Conservation (phyloP, 2,797 vertebrate genomes). For the Ctenopoma kingsleyae region DNA sequence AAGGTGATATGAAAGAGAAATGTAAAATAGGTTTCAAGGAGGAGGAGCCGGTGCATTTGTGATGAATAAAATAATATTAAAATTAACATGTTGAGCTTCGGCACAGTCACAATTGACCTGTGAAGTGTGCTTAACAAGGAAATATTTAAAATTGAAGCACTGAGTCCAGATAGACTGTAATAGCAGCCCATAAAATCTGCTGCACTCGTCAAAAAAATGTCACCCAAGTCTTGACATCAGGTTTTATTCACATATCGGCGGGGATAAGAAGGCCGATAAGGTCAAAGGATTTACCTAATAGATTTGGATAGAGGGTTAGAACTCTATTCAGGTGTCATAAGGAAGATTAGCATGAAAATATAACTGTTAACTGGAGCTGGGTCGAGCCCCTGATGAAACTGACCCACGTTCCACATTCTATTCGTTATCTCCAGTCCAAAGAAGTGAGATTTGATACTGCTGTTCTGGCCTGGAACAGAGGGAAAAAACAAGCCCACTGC, state of each 20-base stretch:
- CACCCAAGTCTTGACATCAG: constrained; percentile 43
- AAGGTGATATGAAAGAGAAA: constrained; percentile 80
- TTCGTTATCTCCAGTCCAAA: constrained; percentile 80
- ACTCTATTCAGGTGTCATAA: constrained; percentile 62
- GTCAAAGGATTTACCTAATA: constrained; percentile 80
- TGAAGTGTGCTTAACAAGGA: constrained; percentile 60
- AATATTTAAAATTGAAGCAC: constrained; percentile 29
- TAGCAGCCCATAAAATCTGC: constrained; percentile 44
- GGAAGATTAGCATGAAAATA: constrained; percentile 71
- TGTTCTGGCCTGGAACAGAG: constrained; percentile 72
- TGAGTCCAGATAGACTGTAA: constrained; percentile 25
- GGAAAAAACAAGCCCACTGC: constrained; percentile 78
- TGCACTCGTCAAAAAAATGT: constrained; percentile 49
- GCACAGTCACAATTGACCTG: constrained; percentile 61
- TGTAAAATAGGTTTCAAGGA: constrained; percentile 71
- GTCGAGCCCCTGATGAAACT: constrained; percentile 59
- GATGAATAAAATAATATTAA: constrained; percentile 73
- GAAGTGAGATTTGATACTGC: constrained; percentile 78
- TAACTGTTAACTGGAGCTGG: constrained; percentile 52
- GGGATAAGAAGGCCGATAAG: constrained; percentile 50
- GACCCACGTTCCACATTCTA: constrained; percentile 56
- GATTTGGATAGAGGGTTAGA: constrained; percentile 69
- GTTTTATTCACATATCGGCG: constrained; percentile 66
- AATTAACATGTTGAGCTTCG: constrained; percentile 58
- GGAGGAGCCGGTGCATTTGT: constrained; percentile 69